Evolutionary conservation across 2,113 vertebrate species (phyloP), one percentile per base, ranked within the genome.

Genomic region (Trichechus manatus): DNA sequence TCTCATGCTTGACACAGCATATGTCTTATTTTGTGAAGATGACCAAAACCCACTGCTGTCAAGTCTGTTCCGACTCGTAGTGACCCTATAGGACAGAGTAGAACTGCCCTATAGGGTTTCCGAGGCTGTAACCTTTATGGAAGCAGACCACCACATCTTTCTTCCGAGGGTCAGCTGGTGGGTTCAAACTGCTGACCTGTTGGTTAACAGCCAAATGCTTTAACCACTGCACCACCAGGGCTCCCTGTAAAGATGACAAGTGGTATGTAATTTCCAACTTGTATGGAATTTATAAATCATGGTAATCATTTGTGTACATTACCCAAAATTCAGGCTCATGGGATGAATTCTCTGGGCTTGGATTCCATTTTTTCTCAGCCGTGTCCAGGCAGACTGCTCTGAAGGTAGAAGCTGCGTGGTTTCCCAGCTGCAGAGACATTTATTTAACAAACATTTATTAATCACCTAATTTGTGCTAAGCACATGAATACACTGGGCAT

Each of bases 1-100:
- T 81, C 15, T 17, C 63, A 89, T 0, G 0, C 8, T 87, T 72
- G 56, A 91, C 85, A 93, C 70, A 95, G 66, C 50, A 31, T 3
- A 53, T 80, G 20, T 74, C 42, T 94, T 89, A 29, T 81, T 97
- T 94, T 85, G 20, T 95, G 22, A 95, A 78, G 77, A 56, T 79
- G 36, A 27, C 42, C 53, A 56, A 56, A 56, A 56, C 53, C 53
- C 53, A 56, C 53, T 56, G 53, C 15, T 56, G 53, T 15, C 53
- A 14, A 15, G 53, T 56, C 15, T 3, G 13, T 56, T 56, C 15
- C 4, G 14, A 56, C 53, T 56, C 53, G 13, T 56, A 15, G 53
- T 11, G 13, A 56, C 53, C 53, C 53, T 4, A 56, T 56, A 56
- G 53, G 53, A 56, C 53, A 56, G 53, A 56, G 53, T 56, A 56